Evolutionary conservation across 2,797 vertebrate species (phyloP), one percentile per base, ranked within the genome.

Genomic region (Enteromius trimaculatus): DNA sequence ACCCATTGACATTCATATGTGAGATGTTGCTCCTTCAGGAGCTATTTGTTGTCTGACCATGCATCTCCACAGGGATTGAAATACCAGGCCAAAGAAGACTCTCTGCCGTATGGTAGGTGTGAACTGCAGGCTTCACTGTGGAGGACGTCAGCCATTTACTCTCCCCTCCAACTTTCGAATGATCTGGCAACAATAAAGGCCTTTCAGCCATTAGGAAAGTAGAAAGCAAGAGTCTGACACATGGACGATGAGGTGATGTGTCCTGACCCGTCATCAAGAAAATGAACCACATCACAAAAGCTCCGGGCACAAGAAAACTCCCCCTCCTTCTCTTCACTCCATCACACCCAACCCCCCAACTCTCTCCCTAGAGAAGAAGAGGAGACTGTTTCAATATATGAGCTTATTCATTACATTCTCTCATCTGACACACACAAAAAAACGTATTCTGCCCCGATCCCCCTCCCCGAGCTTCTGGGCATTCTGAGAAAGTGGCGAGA

Each of bases 221-320:
- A 16, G 17, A 58, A 80, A 62, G 64, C 77, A 26, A 37, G 42
- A 71, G 79, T 80, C 82, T 88, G 81, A 77, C 69, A 60, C 77
- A 87, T 84, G 51, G 69, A 83, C 51, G 86, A 85, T 86, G 84
- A 86, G 85, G 84, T 85, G 83, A 88, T 88, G 80, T 88, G 84
- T 81, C 75, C 60, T 60, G 86, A 83, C 83, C 79, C 51, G 68
- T 86, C 85, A 87, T 88, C 80, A 80, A 83, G 80, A 82, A 88
- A 86, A 85, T 83, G 84, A 87, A 84, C 77, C 72, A 74, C 82
- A 89, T 85, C 80, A 85, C 81, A 86, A 84, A 91, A 86, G 81
- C 83, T 83, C 74, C n/a, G 53, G 77, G 75, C 77, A 79, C 72
- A 80, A 70, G 62, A 55, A 82, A 64, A 21, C 83, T 70, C 80